Conservation (phyloP, 2,888 invertebrate genomes). For the Cheilosia vulpina region DNA sequence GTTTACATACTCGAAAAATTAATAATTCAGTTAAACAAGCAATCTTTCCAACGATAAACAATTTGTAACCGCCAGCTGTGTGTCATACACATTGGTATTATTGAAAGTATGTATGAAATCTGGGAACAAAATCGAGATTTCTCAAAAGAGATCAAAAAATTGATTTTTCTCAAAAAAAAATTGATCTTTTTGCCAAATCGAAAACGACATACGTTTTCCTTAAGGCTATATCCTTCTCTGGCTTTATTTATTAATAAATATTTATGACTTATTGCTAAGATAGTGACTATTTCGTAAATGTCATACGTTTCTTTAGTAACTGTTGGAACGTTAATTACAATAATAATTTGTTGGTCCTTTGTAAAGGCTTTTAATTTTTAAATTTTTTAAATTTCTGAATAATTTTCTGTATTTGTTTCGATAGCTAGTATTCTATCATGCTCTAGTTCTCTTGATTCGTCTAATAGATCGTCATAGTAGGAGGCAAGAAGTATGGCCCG, state of each 20-base stretch:
- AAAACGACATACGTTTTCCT: conserved; percentile 11
- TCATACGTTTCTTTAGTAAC: conserved; percentile 1
- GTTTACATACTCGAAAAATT: no score
- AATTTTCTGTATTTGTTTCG: conserved; percentile 19
- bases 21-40: no score
- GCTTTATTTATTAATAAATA: conserved; percentile 33
- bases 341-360: conserved; percentile 11
- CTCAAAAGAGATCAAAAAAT: no score
- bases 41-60: no score
- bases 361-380: conserved; percentile 22
- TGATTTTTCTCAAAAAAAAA: no score
- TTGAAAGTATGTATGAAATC: no score
- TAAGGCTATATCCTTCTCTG: conserved; percentile 27
- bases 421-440: background rate
- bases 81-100: no score
- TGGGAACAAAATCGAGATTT: no score
- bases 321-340: conserved; percentile 9
- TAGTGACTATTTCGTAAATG: conserved; percentile 22
- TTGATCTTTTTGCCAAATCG: no score
- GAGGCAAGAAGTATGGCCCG: no score
- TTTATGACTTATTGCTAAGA: conserved; percentile 30
- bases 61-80: no score
- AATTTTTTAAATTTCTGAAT: conserved; percentile 19
- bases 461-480: conserved; percentile 13
- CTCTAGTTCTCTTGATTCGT: conserved; percentile 6